A percentile compares a stretch with the other conserved stretches of the same genome.
Evolutionary conservation across 2,888 invertebrate species (phyloP).

Genomic region (Chrysomela aeneicollis): DNA sequence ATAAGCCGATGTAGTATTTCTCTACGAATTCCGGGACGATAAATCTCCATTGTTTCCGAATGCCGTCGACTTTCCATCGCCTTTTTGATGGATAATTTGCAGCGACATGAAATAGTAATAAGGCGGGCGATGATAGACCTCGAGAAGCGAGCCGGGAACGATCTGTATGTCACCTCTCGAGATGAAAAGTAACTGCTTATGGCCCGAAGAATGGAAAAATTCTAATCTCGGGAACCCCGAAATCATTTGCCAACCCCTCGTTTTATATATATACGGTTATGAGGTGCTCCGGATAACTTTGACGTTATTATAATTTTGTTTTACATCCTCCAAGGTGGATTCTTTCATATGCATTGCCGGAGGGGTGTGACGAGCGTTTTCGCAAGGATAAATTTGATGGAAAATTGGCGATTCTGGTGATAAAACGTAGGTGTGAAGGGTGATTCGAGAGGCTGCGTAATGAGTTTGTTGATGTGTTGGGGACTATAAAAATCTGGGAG

Average conservation of each 20-base stretch:
- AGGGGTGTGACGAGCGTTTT: conserved; percentile 6
- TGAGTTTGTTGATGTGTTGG: neutral
- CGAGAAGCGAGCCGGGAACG: conserved; percentile 45
- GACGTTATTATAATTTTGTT: conserved; percentile 50
- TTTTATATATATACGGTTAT: conserved; percentile 39
- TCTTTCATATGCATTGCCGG: conserved; percentile 45
- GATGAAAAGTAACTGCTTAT: conserved; percentile 51
- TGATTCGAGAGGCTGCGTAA: neutral
- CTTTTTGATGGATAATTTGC: conserved; percentile 56
- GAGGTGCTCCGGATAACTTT: conserved; percentile 44
- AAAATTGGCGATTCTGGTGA: conserved; percentile 11
- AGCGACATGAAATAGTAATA: conserved; percentile 58
- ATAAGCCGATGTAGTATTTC: too few species aligned
- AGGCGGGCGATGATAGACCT: conserved; percentile 46
- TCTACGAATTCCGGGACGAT: neutral
- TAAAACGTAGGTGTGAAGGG: neutral
- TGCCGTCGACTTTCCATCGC: neutral
- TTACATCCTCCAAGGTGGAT: conserved; percentile 42
- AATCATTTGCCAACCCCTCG: conserved; percentile 44
- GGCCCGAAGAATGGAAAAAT: conserved; percentile 43
- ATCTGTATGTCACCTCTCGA: conserved; percentile 41
- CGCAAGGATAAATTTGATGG: conserved; percentile 9
- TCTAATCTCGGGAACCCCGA: conserved; percentile 41
- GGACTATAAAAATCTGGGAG: neutral
- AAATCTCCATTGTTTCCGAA: neutral